phyloP scores from a whole-genome alignment of 37 sponge, comb jelly and placozoan genomes.

The Corticium candelabrum region DNA sequence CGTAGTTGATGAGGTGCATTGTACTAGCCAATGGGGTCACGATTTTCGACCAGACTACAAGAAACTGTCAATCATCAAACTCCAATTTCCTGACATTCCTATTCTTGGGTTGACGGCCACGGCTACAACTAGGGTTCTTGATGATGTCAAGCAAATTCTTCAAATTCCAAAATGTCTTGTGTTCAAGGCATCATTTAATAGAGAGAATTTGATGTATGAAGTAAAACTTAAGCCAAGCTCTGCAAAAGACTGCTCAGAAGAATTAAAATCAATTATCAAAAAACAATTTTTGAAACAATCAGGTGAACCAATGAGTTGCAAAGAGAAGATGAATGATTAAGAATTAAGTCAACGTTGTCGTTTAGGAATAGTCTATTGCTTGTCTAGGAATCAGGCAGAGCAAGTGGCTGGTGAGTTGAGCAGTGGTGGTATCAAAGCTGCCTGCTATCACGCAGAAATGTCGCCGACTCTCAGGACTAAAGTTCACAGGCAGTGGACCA shows the following conservation, averaged over 20 bases:
- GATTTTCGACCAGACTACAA: constrained; percentile 97
- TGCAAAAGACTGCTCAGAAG: constrained; percentile 39
- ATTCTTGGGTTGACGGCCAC: constrained; percentile 94
- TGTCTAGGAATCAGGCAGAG: constrained; percentile 77
- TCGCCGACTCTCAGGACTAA: constrained; percentile 21
- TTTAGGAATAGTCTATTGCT: constrained; percentile 84
- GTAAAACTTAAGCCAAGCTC: constrained; percentile 52
- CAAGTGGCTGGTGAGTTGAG: constrained; percentile 38
- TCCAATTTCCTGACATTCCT: constrained; percentile 73
- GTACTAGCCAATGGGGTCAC: constrained; percentile 98
- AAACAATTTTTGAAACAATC: constrained; percentile 38
- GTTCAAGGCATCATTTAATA: constrained; percentile 75
- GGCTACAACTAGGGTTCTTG: constrained; percentile 66
- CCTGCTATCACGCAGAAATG: constrained; percentile 74
- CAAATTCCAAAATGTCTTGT: constrained; percentile 16
- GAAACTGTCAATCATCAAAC: constrained; percentile 67
- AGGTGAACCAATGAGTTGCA: constrained; percentile 24
- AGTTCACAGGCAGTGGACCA: constrained; percentile 58
- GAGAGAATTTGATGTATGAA: constrained; percentile 75
- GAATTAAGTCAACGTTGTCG: neutral
- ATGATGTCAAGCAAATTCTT: constrained; percentile 53
- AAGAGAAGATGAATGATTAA: too few relatives aligned
- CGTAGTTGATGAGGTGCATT: constrained; percentile 95
- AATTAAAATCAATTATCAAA: constrained; percentile 58
- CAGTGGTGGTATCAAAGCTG: constrained; percentile 54